Evolutionary conservation across 64 coral and sea anemone genomes (phyloP).

Genomic region (Montipora foliosa): DNA sequence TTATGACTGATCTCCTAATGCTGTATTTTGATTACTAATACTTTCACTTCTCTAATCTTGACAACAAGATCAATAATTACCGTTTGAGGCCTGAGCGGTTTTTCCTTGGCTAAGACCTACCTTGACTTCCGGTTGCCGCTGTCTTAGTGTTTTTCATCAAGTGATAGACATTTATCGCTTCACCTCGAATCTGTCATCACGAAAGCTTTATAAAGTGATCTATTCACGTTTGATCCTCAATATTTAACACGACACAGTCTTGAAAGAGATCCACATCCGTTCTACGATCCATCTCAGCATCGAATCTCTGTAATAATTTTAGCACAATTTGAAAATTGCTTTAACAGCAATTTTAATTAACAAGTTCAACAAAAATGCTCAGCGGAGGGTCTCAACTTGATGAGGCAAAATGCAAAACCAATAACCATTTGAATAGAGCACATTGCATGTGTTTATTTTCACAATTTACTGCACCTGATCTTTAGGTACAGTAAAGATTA

Average conservation of each 20-base stretch:
- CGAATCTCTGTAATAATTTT: background rate
- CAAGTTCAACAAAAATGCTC: background rate
- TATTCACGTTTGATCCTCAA: slow-evolving; percentile 3
- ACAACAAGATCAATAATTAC: no score
- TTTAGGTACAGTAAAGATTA: slow-evolving; percentile 14
- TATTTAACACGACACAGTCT: slow-evolving; percentile 9
- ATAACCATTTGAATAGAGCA: slow-evolving; percentile 45
- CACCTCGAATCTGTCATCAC: slow-evolving; percentile 55
- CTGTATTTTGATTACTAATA: background rate
- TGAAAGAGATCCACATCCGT: background rate
- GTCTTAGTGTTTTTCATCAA: background rate
- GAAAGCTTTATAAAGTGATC: slow-evolving; percentile 2
- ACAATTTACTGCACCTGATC: background rate
- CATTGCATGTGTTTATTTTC: slow-evolving; percentile 51
- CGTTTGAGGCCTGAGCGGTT: background rate
- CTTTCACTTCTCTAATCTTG: no score
- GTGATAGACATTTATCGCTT: slow-evolving; percentile 61
- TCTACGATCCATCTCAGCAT: background rate
- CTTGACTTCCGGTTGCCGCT: background rate
- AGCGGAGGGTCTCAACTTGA: slow-evolving; percentile 36
- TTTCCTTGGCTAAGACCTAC: background rate
- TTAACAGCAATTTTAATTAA: slow-evolving; percentile 52
- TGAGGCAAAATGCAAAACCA: slow-evolving; percentile 37
- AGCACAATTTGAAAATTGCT: slow-evolving; percentile 1
- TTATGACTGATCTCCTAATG: no score